A percentile compares a stretch with the other conserved stretches of the same genome.
Conservation (phyloP, 2,888 invertebrate genomes). For the Heliconius ismenius region DNA sequence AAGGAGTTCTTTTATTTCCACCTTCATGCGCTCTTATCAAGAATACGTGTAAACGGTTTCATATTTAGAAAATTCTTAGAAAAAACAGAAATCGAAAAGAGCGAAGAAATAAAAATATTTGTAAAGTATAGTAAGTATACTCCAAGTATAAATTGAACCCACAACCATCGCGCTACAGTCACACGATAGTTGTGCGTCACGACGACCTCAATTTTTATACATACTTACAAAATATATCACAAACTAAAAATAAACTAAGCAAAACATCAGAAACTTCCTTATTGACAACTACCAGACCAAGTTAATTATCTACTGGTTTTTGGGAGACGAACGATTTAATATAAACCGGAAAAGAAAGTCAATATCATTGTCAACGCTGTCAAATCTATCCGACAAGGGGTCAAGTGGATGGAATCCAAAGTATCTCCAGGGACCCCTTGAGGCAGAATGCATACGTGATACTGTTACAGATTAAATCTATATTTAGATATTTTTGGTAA, state of each 20-base stretch:
- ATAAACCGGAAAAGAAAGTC: constrained; percentile 4
- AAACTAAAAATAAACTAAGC: neutral
- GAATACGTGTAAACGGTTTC: neutral
- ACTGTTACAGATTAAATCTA: constrained; percentile 10
- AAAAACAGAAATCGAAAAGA: too few species aligned
- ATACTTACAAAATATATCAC: neutral
- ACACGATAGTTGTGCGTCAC: too few species aligned
- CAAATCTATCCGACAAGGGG: constrained; percentile 18
- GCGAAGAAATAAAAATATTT: too few species aligned
- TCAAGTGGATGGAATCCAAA: constrained; percentile 22
- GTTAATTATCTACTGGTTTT: neutral
- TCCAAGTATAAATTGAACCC: too few species aligned
- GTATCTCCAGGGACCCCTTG: constrained; percentile 19
- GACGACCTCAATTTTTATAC: neutral
- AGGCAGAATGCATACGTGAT: constrained; percentile 23
- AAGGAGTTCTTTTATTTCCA: neutral
- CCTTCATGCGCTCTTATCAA: neutral
- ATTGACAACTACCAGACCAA: neutral
- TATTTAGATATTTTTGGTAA: constrained; percentile 9
- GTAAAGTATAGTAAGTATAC: too few species aligned
- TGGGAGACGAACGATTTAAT: neutral
- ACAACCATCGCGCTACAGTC: too few species aligned
- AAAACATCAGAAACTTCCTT: neutral
- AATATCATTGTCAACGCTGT: constrained; percentile 24
- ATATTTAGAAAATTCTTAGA: neutral